Evolutionary conservation across 2,797 vertebrate genomes (phyloP), one percentile per base, ranked within the genome.

Genomic region (Eulemur mongoz): DNA sequence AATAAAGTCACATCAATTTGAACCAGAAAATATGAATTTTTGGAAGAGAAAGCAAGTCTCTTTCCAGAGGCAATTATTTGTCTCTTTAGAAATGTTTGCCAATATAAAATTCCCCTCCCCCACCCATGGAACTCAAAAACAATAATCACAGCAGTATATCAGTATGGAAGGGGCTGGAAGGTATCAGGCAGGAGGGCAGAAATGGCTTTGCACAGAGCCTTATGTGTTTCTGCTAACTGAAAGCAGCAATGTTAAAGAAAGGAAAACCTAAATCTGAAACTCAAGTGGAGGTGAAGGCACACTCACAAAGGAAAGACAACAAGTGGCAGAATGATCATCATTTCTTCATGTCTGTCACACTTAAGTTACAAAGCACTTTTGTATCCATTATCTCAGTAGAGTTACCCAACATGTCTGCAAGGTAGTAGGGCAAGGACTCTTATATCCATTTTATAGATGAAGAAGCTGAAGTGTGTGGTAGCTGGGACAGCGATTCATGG

Each of bases 1-100:
- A 94, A 93, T 94, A 95, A 93, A 96, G 79, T 92, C 95, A 91
- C 95, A 97, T 95, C 93, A 81, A 91, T 97, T 97, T 97, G 81
- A 97, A 95, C 63, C 70, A 95, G 92, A 72, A 97, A 94, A 95
- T 96, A 93, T 27, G 80, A 96, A 94, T 87, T 95, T 97, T 92
- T 91, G 96, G 95, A 97, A 96, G 72, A 89, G 72, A 94, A 93
- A 87, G 67, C 43, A 96, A 96, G 72, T 76, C n/a, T 97, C 45
- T 95, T 96, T 96, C 92, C 96, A 96, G 89, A 95, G 48, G 85
- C 52, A 95, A 94, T 89, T 91, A 94, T 94, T 97, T 97, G 76
- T 96, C 95, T 97, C 75, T 93, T 96, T 59, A 92, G 83, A 96
- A 97, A 78, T 89, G 89, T 95, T 94, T 95, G 85, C 65, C 88